Conservation (phyloP, 2,797 vertebrate genomes). For the Pachyuromys duprasi region DNA sequence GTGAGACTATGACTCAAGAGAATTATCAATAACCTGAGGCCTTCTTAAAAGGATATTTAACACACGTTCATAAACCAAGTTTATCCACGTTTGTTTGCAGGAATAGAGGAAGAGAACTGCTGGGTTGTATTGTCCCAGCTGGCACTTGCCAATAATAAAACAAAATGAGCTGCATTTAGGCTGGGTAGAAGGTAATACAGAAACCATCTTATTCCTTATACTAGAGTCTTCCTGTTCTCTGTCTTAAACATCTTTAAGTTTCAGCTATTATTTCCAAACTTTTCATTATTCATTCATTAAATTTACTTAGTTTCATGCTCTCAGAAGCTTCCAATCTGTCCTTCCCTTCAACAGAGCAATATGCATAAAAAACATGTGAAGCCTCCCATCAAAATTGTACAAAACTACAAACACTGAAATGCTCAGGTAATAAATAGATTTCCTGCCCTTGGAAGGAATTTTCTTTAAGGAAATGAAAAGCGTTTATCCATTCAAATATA, state of each 20-base stretch:
- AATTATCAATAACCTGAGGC: neutral
- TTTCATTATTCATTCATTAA: conserved; percentile 48
- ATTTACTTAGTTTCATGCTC: neutral
- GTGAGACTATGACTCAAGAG: neutral
- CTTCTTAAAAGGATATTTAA: neutral
- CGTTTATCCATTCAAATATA: conserved; percentile 19
- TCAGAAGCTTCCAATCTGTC: neutral
- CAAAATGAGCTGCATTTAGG: conserved; percentile 31
- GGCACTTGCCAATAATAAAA: conserved; percentile 4
- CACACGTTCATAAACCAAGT: neutral
- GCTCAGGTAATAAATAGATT: neutral
- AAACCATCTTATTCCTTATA: neutral
- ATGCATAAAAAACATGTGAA: neutral
- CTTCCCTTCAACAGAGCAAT: neutral
- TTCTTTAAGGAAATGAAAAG: neutral
- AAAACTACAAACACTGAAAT: conserved; percentile 17
- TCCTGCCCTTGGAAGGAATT: neutral
- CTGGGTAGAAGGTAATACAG: neutral
- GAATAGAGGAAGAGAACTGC: neutral
- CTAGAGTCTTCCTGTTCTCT: neutral
- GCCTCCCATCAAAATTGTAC: neutral
- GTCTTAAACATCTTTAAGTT: neutral
- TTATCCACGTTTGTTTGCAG: neutral
- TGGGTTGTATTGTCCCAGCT: neutral
- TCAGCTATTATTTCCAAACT: conserved; percentile 13